Conservation (phyloP, 2,888 invertebrate genomes). For the Apotomis betuletana region DNA sequence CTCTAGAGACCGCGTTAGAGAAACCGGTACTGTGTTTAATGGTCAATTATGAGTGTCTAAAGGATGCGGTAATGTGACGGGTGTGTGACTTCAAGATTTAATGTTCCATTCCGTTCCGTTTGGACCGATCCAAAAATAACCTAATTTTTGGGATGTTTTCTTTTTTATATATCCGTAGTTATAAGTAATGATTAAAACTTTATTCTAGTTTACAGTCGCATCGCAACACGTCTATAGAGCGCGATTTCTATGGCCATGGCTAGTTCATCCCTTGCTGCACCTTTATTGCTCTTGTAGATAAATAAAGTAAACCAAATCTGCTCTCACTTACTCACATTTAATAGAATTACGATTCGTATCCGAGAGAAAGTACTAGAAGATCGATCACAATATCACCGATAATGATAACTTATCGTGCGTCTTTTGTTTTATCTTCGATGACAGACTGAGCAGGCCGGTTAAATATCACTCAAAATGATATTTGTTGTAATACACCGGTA, state of each 20-base stretch:
- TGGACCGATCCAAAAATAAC: no score
- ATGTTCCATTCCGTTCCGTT: no score
- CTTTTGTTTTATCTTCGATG: constrained; percentile 48
- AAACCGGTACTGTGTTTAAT: constrained; percentile 20
- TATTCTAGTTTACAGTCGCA: no score
- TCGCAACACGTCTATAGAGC: no score
- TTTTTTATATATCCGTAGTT: no score
- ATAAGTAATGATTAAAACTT: no score
- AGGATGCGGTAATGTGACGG: not conserved
- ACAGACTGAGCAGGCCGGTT: constrained; percentile 20
- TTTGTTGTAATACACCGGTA: constrained; percentile 2
- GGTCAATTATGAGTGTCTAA: not conserved
- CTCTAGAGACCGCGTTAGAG: constrained; percentile 11
- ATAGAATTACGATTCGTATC: not conserved
- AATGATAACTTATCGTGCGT: constrained; percentile 54
- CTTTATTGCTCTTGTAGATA: no score
- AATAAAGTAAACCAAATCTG: no score
- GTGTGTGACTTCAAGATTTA: not conserved
- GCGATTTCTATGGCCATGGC: no score
- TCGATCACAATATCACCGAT: constrained; percentile 42
- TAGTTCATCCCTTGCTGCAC: no score
- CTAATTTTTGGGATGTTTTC: no score
- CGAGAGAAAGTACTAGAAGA: constrained; percentile 50
- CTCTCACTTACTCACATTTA: not conserved
- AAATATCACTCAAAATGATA: constrained; percentile 15